Percentiles rank a stretch among this genome's conserved stretches.
Evolutionary conservation across 2,113 vertebrate genomes (phyloP).

Genomic region (Ceratotherium simum): DNA sequence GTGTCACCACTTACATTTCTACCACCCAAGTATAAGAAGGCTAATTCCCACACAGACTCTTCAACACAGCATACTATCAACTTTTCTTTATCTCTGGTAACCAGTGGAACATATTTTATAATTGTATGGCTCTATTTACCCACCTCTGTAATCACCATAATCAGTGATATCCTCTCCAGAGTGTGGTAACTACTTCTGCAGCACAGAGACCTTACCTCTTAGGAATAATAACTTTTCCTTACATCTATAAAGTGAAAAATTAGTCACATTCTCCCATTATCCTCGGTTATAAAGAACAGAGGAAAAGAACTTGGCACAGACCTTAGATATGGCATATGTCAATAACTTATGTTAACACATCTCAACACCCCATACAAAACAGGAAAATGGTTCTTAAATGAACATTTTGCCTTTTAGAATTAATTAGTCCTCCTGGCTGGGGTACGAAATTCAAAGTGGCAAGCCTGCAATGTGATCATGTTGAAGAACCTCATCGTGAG

Average conservation of each 20-base stretch:
- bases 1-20: not conserved
- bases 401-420: conserved; percentile 51
- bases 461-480: conserved; percentile 44
- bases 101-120: not conserved
- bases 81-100: conserved; percentile 2
- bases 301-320: not conserved
- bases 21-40: not conserved
- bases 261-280: not conserved
- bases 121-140: not conserved
- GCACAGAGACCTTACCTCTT: not conserved
- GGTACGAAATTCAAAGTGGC: conserved; percentile 73
- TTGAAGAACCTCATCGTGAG: conserved; percentile 73
- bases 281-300: not conserved
- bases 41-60: not conserved
- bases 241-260: not conserved
- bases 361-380: not conserved
- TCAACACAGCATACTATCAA: not conserved
- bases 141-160: not conserved
- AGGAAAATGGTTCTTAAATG: conserved; percentile 43
- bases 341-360: not conserved
- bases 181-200: not conserved
- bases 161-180: not conserved
- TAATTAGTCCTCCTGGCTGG: conserved; percentile 52
- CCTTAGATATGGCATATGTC: not conserved
- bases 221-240: not conserved